These are phyloP conservation scores for Spilarctia lutea DNA, from an alignment of 2,888 invertebrate genomes.

Conservation along the genomic window DNA sequence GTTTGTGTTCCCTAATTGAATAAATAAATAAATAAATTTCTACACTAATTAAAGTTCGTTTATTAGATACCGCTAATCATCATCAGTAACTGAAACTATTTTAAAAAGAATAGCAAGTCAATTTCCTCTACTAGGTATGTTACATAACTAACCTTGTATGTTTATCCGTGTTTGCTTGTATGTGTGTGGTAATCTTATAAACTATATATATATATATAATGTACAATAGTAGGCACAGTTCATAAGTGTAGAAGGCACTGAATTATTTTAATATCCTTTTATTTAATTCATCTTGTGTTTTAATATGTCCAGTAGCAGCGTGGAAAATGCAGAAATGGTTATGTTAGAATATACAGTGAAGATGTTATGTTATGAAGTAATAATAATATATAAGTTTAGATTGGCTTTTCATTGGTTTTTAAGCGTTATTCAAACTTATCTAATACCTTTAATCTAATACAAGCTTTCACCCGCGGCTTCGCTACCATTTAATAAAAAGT, in stretches of 20 bases:
- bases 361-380: background rate
- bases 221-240: slow-evolving; percentile 64
- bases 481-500: too few relatives aligned
- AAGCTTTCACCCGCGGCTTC: too few relatives aligned
- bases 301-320: slow-evolving; percentile 68
- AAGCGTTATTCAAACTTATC: background rate
- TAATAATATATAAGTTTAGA: background rate
- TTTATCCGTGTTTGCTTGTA: slow-evolving; percentile 36
- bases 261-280: slow-evolving; percentile 27
- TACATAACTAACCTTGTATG: slow-evolving; percentile 18
- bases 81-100: too few relatives aligned
- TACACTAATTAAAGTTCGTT: too few relatives aligned
- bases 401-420: background rate
- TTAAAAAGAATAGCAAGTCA: slow-evolving; percentile 14
- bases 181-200: slow-evolving; percentile 41
- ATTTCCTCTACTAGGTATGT: slow-evolving; percentile 17
- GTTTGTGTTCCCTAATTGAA: too few relatives aligned
- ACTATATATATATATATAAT: slow-evolving; percentile 45
- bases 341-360: background rate
- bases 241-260: slow-evolving; percentile 61
- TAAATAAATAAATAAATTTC: too few relatives aligned
- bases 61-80: too few relatives aligned
- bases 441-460: too few relatives aligned
- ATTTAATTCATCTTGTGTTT: slow-evolving; percentile 61
- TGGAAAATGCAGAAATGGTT: slow-evolving; percentile 65